Percentiles rank a stretch among this genome's conserved stretches.
Evolutionary conservation across 2,797 vertebrate species (phyloP).

Genomic region (Perdix hodgsoniae): DNA sequence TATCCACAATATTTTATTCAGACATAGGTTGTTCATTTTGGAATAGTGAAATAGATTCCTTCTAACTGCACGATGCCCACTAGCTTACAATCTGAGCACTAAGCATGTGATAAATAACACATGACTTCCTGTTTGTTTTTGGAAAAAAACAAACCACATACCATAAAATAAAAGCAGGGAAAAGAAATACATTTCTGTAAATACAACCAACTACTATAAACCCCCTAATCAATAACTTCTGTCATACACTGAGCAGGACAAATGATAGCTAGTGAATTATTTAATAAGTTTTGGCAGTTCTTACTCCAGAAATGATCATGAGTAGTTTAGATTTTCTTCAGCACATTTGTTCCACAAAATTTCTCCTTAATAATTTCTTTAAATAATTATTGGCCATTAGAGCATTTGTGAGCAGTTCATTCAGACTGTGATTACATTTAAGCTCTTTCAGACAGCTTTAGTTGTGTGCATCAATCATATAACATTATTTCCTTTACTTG

Average conservation of each 20-base stretch:
- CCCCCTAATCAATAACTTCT: constrained; percentile 17
- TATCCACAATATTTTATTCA: neutral
- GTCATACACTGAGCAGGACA: neutral
- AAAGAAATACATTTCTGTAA: neutral
- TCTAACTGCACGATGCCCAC: neutral
- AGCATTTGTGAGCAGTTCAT: neutral
- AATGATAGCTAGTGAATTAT: constrained; percentile 32
- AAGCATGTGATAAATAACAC: constrained; percentile 1
- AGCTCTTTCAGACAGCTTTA: constrained; percentile 22
- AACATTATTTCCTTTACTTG: constrained; percentile 9
- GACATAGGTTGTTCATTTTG: neutral
- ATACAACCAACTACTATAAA: neutral
- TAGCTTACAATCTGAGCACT: neutral
- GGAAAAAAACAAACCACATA: neutral
- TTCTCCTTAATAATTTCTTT: constrained; percentile 36
- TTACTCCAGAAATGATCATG: neutral
- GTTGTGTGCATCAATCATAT: neutral
- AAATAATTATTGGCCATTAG: constrained; percentile 5
- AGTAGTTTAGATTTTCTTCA: neutral
- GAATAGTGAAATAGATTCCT: neutral
- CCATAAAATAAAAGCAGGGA: neutral
- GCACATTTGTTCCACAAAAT: neutral
- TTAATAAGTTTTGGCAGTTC: constrained; percentile 7
- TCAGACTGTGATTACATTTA: constrained; percentile 2
- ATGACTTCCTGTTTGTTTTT: neutral